Evolutionary conservation across 2,113 vertebrate species (phyloP).

Genomic region (Takifugu flavidus): DNA sequence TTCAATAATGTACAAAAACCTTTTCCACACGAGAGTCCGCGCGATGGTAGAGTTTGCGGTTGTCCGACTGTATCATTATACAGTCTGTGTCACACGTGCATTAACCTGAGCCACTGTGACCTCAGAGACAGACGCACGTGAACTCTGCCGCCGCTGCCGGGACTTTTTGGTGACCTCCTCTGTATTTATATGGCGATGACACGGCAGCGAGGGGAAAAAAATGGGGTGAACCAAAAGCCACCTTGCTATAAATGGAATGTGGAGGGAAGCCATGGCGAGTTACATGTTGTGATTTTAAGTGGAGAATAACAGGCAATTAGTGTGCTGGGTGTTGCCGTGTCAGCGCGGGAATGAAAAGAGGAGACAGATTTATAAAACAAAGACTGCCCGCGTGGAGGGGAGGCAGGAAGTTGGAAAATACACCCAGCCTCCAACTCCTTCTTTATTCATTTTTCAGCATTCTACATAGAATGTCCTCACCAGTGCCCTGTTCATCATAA

Average conservation of each 20-base stretch:
- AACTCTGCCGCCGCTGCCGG: slow-evolving; percentile 12
- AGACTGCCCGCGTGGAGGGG: slow-evolving; percentile 5
- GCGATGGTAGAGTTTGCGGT: too few relatives aligned
- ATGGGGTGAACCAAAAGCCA: slow-evolving; percentile 39
- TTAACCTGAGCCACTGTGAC: too few relatives aligned
- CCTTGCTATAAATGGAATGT: slow-evolving; percentile 51
- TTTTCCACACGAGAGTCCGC: too few relatives aligned
- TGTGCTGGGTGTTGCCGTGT: slow-evolving; percentile 44
- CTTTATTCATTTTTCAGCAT: too few relatives aligned
- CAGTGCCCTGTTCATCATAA: too few relatives aligned
- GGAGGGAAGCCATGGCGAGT: slow-evolving; percentile 29
- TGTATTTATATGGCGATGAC: slow-evolving; percentile 45
- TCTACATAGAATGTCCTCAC: too few relatives aligned
- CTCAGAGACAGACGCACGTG: slow-evolving; percentile 5
- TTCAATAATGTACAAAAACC: too few relatives aligned
- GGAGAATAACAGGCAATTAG: slow-evolving; percentile 47
- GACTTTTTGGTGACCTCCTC: slow-evolving; percentile 15
- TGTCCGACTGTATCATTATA: too few relatives aligned
- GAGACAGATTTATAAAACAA: slow-evolving; percentile 24
- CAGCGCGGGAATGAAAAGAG: slow-evolving; percentile 34
- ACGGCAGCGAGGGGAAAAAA: slow-evolving; percentile 27
- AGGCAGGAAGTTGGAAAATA: background rate
- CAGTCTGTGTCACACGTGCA: too few relatives aligned
- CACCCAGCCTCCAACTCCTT: too few relatives aligned
- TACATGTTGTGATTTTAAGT: slow-evolving; percentile 47